These are phyloP conservation scores for Prionchulus punctatus DNA, from an alignment of 2,888 invertebrate genomes.

Conservation along the genomic window DNA sequence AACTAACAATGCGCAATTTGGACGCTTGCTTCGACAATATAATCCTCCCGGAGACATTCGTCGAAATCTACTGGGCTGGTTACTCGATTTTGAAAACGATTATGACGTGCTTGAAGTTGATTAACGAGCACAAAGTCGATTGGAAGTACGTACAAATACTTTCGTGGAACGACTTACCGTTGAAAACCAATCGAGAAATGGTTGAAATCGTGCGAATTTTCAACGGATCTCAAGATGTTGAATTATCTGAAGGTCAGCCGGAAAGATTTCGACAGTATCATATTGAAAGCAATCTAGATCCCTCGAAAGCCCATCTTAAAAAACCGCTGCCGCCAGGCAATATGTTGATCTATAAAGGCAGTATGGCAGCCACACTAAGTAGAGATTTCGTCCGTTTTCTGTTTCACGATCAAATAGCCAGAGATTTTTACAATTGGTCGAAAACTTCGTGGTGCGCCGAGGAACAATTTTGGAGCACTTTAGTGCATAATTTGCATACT, in stretches of 20 bases:
- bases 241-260: neutral
- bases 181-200: slow-evolving; percentile 7
- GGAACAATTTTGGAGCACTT: slow-evolving; percentile 9
- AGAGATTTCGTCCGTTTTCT: slow-evolving; percentile 7
- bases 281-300: too few relatives aligned
- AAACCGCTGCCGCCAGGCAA: slow-evolving; percentile 2
- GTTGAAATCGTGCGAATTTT: neutral
- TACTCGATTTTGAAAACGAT: slow-evolving; percentile 1
- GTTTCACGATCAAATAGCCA: neutral
- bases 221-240: neutral
- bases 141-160: slow-evolving; percentile 8
- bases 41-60: neutral
- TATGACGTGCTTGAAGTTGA: slow-evolving; percentile 1
- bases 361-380: neutral
- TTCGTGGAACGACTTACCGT: slow-evolving; percentile 9
- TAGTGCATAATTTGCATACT: slow-evolving; percentile 1
- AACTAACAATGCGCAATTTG: neutral
- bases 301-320: too few relatives aligned
- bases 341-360: slow-evolving; percentile 8
- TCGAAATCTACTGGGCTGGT: slow-evolving; percentile 6
- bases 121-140: slow-evolving; percentile 14
- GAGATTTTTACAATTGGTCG: slow-evolving; percentile 6
- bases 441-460: slow-evolving; percentile 2
- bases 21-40: neutral
- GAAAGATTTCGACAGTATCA: too few relatives aligned